phyloP scores from a whole-genome alignment of 2,797 vertebrate species.

The Acanthornis magna region DNA sequence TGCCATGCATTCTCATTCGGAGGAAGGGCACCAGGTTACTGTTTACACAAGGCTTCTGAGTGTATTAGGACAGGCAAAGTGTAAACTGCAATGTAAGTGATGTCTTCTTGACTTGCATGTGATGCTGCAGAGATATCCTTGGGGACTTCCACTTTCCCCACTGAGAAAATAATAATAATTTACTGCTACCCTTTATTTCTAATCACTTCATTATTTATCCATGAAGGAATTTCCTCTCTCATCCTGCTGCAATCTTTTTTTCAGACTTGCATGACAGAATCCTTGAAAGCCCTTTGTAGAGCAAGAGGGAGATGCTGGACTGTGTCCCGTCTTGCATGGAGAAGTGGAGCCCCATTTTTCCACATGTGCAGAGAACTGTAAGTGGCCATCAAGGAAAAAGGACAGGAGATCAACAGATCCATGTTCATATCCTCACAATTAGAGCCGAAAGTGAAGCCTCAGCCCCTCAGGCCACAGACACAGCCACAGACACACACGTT shows the following conservation, averaged over 20 bases:
- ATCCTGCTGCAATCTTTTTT: not conserved
- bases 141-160: not conserved
- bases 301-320: not conserved
- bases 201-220: not conserved
- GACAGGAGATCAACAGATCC: not conserved
- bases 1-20: not conserved
- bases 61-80: not conserved
- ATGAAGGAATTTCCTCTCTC: not conserved
- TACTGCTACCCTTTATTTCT: not conserved
- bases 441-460: not conserved
- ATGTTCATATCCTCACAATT: fast-evolving
- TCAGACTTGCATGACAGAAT: not conserved
- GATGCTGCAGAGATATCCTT: not conserved
- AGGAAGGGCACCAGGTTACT: not conserved
- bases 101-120: not conserved
- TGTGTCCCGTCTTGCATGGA: not conserved
- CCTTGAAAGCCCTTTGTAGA: not conserved
- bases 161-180: not conserved
- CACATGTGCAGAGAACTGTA: not conserved
- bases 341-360: not conserved
- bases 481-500: fast-evolving
- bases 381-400: not conserved
- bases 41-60: not conserved
- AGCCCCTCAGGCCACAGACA: not conserved
- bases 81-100: not conserved